Evolutionary conservation across 2,113 vertebrate species (phyloP).

Genomic region (Phocoena phocoena): DNA sequence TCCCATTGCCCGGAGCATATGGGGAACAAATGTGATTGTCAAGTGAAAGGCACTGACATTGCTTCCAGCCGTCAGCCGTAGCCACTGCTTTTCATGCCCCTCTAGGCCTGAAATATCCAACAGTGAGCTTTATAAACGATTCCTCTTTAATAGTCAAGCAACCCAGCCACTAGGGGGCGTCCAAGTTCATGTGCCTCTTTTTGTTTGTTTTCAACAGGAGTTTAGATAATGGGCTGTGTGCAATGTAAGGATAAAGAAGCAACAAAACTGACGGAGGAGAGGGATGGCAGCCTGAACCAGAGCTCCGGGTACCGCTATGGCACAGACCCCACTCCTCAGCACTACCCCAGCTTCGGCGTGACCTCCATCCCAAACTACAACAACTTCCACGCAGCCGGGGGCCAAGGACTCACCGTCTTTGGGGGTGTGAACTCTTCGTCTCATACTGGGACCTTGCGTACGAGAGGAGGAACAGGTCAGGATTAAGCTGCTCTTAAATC

Average conservation of each 20-base stretch:
- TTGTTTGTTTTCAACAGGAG: slow-evolving; percentile 83
- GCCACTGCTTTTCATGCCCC: background rate
- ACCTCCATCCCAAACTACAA: slow-evolving; percentile 97
- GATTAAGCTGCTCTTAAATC: background rate
- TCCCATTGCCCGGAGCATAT: background rate
- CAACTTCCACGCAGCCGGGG: slow-evolving; percentile 92
- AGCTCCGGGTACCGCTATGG: slow-evolving; percentile 94
- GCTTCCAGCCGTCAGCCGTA: background rate
- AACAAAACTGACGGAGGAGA: slow-evolving; percentile 95
- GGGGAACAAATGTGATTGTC: background rate
- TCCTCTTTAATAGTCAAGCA: background rate
- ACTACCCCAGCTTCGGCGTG: slow-evolving; percentile 93
- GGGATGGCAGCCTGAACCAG: slow-evolving; percentile 92
- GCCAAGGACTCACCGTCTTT: slow-evolving; percentile 93
- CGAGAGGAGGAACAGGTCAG: slow-evolving; percentile 94
- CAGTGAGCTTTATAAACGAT: fast-evolving
- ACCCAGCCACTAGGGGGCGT: background rate
- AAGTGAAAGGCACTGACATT: background rate
- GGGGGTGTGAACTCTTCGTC: slow-evolving; percentile 94
- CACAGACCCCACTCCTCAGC: slow-evolving; percentile 94
- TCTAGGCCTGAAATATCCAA: background rate
- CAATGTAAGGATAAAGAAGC: slow-evolving; percentile 99
- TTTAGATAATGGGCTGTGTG: slow-evolving; percentile 99
- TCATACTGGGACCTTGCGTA: slow-evolving; percentile 93
- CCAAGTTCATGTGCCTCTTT: background rate